phyloP scores from a whole-genome alignment of 2,113 vertebrate genomes.

The Caracal caracal region DNA sequence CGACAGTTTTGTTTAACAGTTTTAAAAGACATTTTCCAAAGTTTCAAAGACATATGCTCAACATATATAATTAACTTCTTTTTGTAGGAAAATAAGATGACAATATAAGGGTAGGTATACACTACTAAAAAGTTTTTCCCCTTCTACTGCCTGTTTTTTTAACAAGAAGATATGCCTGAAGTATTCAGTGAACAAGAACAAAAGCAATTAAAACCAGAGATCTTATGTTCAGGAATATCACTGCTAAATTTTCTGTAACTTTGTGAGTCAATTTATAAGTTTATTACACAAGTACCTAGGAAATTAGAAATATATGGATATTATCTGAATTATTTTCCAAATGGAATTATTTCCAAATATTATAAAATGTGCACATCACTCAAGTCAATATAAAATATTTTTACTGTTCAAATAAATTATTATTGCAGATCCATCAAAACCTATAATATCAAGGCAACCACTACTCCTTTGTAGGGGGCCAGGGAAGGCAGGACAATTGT shows the following conservation, averaged over 20 bases:
- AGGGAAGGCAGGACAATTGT: neutral
- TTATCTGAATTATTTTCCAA: constrained; percentile 38
- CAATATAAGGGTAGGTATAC: constrained; percentile 41
- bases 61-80: constrained; percentile 67
- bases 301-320: neutral
- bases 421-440: neutral
- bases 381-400: constrained; percentile 14
- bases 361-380: neutral
- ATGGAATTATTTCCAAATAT: neutral
- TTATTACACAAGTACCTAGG: neutral
- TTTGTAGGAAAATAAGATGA: constrained; percentile 14
- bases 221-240: constrained; percentile 13
- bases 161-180: neutral
- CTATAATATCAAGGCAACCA: neutral
- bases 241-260: constrained; percentile 23
- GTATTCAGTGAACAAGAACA: constrained; percentile 47
- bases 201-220: constrained; percentile 57
- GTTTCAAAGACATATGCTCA: constrained; percentile 51
- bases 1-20: constrained; percentile 52
- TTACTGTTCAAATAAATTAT: neutral
- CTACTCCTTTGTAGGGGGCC: neutral
- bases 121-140: neutral
- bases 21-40: constrained; percentile 56
- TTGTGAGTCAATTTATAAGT: constrained; percentile 4
- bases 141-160: constrained; percentile 40